Percentiles rank a stretch among this genome's conserved stretches.
Conservation (phyloP, 2,888 invertebrate species). For the Fragum fragum region DNA sequence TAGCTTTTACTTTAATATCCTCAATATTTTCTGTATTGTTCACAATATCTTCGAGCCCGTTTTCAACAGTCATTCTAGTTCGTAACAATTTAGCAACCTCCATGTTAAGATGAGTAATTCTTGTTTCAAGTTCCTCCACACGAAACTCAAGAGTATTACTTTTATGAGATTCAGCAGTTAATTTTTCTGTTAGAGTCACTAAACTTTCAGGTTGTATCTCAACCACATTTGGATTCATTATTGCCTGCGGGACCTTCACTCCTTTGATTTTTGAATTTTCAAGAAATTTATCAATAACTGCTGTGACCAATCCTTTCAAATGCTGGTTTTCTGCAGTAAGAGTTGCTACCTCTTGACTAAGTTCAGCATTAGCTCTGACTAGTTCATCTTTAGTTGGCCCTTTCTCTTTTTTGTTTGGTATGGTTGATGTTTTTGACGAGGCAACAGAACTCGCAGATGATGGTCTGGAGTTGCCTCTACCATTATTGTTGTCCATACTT, state of each 20-base stretch:
- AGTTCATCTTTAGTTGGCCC: slow-evolving; percentile 68
- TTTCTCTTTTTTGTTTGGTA: slow-evolving; percentile 45
- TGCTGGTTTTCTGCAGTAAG: slow-evolving; percentile 67
- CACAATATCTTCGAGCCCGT: slow-evolving; percentile 79
- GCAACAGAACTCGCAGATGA: slow-evolving; percentile 60
- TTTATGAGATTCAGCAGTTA: slow-evolving; percentile 62
- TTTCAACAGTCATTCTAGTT: slow-evolving; percentile 79
- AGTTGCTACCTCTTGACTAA: slow-evolving; percentile 64
- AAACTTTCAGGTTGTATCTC: slow-evolving; percentile 64
- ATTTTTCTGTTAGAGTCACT: slow-evolving; percentile 56
- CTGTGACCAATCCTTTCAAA: slow-evolving; percentile 66
- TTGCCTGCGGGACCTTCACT: slow-evolving; percentile 49
- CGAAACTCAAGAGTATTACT: slow-evolving; percentile 74
- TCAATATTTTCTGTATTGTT: slow-evolving; percentile 68
- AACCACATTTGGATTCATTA: slow-evolving; percentile 54
- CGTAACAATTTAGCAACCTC: slow-evolving; percentile 81
- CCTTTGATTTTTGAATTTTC: slow-evolving; percentile 73
- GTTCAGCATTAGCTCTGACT: slow-evolving; percentile 69
- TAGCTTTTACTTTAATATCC: slow-evolving; percentile 73
- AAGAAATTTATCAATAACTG: slow-evolving; percentile 69
- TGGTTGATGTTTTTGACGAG: slow-evolving; percentile 43
- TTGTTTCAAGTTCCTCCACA: slow-evolving; percentile 84
- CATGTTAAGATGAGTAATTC: slow-evolving; percentile 82
- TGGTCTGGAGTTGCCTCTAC: slow-evolving; percentile 47
- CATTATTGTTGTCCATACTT: slow-evolving; percentile 15